Conservation (phyloP, 64 coral and sea anemone species). For the Stichodactyla mertensii region DNA sequence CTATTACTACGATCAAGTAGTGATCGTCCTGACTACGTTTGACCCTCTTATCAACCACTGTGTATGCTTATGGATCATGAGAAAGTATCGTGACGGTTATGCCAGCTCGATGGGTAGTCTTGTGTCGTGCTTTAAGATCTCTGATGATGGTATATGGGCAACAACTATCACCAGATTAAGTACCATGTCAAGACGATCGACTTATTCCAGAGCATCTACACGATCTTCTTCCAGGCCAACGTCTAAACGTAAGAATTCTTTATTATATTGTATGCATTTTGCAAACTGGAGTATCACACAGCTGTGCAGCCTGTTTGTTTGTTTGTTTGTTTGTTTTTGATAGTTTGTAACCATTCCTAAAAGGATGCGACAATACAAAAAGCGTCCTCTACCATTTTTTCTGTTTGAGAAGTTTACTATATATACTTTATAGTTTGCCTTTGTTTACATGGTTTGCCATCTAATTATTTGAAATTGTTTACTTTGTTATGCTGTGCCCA, state of each 20-base stretch:
- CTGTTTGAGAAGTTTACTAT: too few relatives aligned
- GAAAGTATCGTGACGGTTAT: slow-evolving; percentile 88
- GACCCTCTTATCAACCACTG: slow-evolving; percentile 89
- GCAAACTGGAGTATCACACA: too few relatives aligned
- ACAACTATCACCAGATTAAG: slow-evolving; percentile 80
- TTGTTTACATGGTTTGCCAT: too few relatives aligned
- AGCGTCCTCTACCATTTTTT: too few relatives aligned
- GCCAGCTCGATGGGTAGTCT: slow-evolving; percentile 55
- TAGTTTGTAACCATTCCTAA: too few relatives aligned
- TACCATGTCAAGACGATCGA: slow-evolving; percentile 72
- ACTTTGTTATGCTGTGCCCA: too few relatives aligned
- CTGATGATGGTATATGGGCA: slow-evolving; percentile 69
- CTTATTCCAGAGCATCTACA: slow-evolving; percentile 30
- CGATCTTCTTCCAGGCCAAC: slow-evolving; percentile 40
- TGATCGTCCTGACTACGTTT: slow-evolving; percentile 60
- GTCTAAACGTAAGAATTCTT: slow-evolving; percentile 38
- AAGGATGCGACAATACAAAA: too few relatives aligned
- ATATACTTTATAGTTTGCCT: too few relatives aligned
- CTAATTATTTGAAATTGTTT: too few relatives aligned
- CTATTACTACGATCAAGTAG: slow-evolving; percentile 83
- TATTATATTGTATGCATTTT: too few relatives aligned
- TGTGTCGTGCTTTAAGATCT: slow-evolving; percentile 59
- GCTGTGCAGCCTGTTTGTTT: too few relatives aligned
- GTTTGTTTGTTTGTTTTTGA: too few relatives aligned
- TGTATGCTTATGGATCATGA: slow-evolving; percentile 83